Conservation (phyloP, 2,113 vertebrate species). For the Trichomycterus rosablanca region DNA sequence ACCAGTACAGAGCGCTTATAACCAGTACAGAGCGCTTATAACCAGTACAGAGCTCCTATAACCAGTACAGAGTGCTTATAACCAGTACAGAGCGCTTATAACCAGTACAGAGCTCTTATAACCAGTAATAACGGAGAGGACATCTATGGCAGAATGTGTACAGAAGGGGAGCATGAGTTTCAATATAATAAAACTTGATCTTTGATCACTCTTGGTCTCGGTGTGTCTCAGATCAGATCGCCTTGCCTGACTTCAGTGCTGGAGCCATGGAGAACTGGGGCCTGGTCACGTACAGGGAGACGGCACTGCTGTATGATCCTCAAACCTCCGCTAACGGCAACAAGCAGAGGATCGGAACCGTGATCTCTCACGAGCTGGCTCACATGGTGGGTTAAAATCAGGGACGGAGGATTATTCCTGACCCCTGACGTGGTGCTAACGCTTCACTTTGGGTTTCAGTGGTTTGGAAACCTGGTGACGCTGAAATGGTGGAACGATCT, state of each 20-base stretch:
- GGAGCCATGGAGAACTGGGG: conserved; percentile 99
- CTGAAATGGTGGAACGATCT: conserved; percentile 91
- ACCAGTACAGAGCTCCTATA: no score
- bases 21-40: no score
- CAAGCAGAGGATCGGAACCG: conserved; percentile 76
- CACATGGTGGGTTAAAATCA: conserved; percentile 76
- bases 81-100: no score
- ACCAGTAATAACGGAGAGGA: no score
- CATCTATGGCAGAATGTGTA: no score
- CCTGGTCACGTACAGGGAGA: conserved; percentile 90
- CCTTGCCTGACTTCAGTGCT: conserved; percentile 83
- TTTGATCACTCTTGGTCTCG: neutral
- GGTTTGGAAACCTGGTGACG: conserved; percentile 95
- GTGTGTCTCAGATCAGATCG: conserved; percentile 80
- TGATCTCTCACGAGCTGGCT: conserved; percentile 87
- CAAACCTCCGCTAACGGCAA: conserved; percentile 73
- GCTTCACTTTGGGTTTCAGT: conserved; percentile 63
- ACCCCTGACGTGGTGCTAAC: conserved; percentile 4
- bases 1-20: no score
- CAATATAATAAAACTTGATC: no score
- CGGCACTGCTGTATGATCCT: conserved; percentile 71
- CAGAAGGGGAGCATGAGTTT: no score
- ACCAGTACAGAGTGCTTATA: no score
- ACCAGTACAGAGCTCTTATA: no score
- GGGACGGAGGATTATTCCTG: neutral